Evolutionary conservation across 2,888 invertebrate genomes (phyloP), one percentile per base, ranked within the genome.

Genomic region (Melanostoma mellinum): DNA sequence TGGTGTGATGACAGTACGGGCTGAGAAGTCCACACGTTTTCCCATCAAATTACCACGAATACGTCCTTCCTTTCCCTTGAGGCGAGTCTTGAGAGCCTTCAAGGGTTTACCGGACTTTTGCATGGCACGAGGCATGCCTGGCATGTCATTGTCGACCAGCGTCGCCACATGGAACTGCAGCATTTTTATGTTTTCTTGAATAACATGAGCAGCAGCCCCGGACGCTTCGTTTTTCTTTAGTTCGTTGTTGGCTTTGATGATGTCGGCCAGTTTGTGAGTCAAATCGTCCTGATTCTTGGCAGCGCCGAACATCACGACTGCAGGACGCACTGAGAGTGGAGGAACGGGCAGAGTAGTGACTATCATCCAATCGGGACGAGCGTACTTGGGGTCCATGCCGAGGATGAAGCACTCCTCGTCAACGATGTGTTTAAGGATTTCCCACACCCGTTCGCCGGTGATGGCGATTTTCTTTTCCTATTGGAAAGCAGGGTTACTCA

Each of bases 31-130:
- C 0, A 99, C 99, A 93, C 99, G 98, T 91, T 99, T 99, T 69
- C 99, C 99, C 99, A 99, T 99, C 88, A 99, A 94, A 91, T 99
- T 99, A 88, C 99, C 99, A 92, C 99, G 94, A 88, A 99, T 99
- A 88, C 99, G 94, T 0, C 99, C 99, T 94, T 99, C 99, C 90
- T 99, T 99, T 30, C 99, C 99, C 92, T 99, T 99, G 61, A 97
- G 91, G 56, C 99, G 94, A 3, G 99, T 97, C 91, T 99, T 99
- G 67, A 99, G 94, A 0, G 99, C 98, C 92, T 99, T 99, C 6
- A 99, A 92, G 0, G 99, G 99, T 90, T 99, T 96, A 3, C 99
- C 99, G 0, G 99, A 99, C 91, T 99, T 99, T 91, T 99, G 99
- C 95, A 98, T 98, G 6, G 99, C 99, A 88, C 97, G 94, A 6